These are phyloP conservation scores for Halcyon leucocephala DNA, from an alignment of 2,797 vertebrate species.

Conservation along the genomic window DNA sequence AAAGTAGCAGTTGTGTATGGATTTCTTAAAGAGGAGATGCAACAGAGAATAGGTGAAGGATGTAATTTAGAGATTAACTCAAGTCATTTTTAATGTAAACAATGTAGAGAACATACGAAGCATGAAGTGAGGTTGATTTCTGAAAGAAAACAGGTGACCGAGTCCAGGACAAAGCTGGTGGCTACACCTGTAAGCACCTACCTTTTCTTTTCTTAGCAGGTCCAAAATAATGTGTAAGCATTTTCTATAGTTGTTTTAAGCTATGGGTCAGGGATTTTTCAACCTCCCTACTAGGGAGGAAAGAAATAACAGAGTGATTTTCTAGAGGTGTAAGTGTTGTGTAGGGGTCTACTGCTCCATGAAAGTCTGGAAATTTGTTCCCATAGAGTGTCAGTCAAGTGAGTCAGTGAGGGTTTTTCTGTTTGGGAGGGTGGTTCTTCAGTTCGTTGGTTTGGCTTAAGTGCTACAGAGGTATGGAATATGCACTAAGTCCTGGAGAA, in stretches of 20 bases:
- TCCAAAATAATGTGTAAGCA: neutral
- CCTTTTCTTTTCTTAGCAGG: neutral
- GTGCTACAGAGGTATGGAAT: neutral
- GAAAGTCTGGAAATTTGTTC: neutral
- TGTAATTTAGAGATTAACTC: neutral
- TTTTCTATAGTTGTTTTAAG: neutral
- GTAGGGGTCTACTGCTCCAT: neutral
- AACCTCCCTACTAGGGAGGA: neutral
- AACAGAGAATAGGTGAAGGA: neutral
- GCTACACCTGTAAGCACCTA: neutral
- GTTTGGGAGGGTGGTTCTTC: neutral
- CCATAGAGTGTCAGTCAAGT: neutral
- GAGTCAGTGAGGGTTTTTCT: neutral
- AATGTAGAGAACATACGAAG: neutral
- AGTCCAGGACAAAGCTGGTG: neutral
- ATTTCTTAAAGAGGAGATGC: slow-evolving; percentile 12
- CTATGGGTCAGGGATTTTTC: neutral
- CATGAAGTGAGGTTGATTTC: neutral
- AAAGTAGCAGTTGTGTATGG: neutral
- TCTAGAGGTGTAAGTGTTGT: neutral
- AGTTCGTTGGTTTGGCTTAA: neutral
- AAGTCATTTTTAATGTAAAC: neutral
- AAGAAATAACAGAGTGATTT: neutral
- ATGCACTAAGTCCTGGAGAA: neutral
- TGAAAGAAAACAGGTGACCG: neutral